A percentile compares a stretch with the other conserved stretches of the same genome.
Evolutionary conservation across 2,797 vertebrate genomes (phyloP).

Genomic region (Mormyrops boulengeri): DNA sequence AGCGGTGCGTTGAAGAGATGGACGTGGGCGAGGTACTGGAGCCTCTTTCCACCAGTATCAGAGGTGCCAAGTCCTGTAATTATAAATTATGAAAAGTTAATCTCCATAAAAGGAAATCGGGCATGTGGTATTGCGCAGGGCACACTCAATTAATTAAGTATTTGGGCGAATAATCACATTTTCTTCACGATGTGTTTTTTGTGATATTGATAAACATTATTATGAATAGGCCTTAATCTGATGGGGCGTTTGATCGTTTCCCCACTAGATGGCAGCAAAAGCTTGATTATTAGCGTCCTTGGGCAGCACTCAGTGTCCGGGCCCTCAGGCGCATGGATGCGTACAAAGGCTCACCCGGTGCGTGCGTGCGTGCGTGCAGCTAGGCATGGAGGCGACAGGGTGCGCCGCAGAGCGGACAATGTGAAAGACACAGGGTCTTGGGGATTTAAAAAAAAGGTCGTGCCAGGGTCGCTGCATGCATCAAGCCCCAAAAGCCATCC

Average conservation of each 20-base stretch:
- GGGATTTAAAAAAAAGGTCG: not conserved
- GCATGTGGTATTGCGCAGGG: not conserved
- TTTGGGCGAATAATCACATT: not conserved
- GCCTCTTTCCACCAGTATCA: not conserved
- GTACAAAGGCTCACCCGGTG: not conserved
- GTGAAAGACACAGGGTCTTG: not conserved
- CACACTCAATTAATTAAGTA: not conserved
- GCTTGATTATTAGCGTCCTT: not conserved
- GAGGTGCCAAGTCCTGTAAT: not conserved
- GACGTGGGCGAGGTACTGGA: not conserved
- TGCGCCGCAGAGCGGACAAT: conserved; percentile 19
- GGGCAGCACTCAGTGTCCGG: not conserved
- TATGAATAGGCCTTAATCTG: not conserved
- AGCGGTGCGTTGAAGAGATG: not conserved
- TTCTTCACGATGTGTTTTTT: not conserved
- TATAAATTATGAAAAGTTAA: not conserved
- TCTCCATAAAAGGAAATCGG: not conserved
- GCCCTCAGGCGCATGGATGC: not conserved
- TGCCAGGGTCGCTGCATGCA: conserved; percentile 3
- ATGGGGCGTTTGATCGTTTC: not conserved
- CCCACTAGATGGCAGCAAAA: conserved; percentile 36
- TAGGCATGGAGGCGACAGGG: not conserved
- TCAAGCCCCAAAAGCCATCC: conserved; percentile 20
- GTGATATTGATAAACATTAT: not conserved
- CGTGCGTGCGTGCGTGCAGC: not conserved